phyloP scores from a whole-genome alignment of 35 echinoderm and acorn worm genomes.

The Chiridota heheva region DNA sequence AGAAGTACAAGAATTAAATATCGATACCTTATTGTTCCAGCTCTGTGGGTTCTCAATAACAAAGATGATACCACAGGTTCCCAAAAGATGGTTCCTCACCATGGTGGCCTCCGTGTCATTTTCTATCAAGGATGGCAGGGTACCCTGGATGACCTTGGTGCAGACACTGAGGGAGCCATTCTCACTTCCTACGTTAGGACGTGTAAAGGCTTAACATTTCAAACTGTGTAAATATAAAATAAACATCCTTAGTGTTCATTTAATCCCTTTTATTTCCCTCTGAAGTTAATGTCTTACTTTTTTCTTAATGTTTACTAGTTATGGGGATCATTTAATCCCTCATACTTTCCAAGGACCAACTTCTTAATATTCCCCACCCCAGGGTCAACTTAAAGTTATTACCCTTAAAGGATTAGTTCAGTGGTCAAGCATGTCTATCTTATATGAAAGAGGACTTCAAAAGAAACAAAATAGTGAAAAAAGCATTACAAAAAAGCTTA shows the following conservation, averaged over 20 bases:
- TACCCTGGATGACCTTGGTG: conserved; percentile 68
- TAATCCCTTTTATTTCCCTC: neutral
- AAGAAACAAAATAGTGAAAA: too few species aligned
- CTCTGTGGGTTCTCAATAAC: conserved; percentile 10
- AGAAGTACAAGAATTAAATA: too few species aligned
- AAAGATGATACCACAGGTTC: conserved; percentile 56
- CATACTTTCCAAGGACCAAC: too few species aligned
- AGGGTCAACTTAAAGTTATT: neutral
- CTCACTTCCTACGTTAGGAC: neutral
- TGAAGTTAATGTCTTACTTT: neutral
- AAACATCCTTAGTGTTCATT: neutral
- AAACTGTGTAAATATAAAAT: conserved; percentile 39
- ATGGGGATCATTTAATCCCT: neutral
- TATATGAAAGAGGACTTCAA: too few species aligned
- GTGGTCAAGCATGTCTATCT: too few species aligned
- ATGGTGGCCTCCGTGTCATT: neutral
- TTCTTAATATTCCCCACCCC: neutral
- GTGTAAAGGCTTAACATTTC: conserved; percentile 79
- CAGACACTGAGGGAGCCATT: conserved; percentile 44
- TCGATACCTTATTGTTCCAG: conserved; percentile 40
- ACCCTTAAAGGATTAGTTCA: too few species aligned
- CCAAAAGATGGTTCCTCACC: conserved; percentile 55
- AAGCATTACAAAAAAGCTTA: too few species aligned
- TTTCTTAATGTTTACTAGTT: neutral
- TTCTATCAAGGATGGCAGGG: neutral